Evolutionary conservation across 35 echinoderm and acorn worm genomes (phyloP), one percentile per base, ranked within the genome.

Genomic region (Nesometra sesokonis): DNA sequence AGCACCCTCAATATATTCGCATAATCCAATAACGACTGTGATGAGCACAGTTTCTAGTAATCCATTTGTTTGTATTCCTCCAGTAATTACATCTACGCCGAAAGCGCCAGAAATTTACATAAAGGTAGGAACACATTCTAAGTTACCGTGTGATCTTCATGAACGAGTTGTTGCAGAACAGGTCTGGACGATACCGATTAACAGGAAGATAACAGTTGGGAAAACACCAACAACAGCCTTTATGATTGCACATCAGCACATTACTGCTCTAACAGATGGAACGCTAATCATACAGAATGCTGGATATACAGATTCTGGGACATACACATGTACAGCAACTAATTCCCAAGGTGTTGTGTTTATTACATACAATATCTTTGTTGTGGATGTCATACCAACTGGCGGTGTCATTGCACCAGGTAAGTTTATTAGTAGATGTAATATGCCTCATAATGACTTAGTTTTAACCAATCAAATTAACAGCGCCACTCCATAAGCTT

Each of bases 301-400:
- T 9, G 29, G 76, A 8, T 82, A 80, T 30, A 30, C 67, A 19
- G 88, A 89, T 77, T 37, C 43, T 32, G 88, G 88, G 33, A 83
- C 33, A 77, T 89, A 89, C 27, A 89, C 88, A 13, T 89, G 88
- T 82, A 89, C 82, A 29, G 88, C 88, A 29, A 29, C 33, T 34
- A 89, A 89, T 77, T 34, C 80, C 0, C 0, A 46, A 30, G 88
- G 88, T 4, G 47, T 23, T 35, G 81, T 52, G 35, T 76, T 47
- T n/a, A 84, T 89, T n/a, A 89, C 88, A 7, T 89, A 89, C 88
- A 84, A 57, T 77, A 79, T 89, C 27, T 31, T 33, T 13, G 52
- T 67, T 67, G 52, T 67, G 52, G 52, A 67, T 67, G 7, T 27
- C 21, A 27, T 67, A 67, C 52, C 52, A 67, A 27, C 52, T 19